Evolutionary conservation across 2,113 vertebrate genomes (phyloP).

Genomic region (Bubo blakistoni): DNA sequence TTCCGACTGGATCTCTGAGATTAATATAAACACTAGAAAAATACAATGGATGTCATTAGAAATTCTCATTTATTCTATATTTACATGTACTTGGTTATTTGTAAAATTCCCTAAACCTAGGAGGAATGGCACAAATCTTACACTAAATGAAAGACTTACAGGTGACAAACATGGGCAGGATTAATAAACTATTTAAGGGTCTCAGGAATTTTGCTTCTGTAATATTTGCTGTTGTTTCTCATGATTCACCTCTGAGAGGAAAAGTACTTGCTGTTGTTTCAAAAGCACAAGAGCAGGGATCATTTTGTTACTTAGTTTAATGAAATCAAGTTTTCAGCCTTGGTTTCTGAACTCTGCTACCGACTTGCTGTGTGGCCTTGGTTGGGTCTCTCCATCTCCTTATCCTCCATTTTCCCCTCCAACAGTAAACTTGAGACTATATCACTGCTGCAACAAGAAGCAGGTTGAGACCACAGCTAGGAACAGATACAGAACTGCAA

Average conservation of each 20-base stretch:
- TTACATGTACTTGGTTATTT: not conserved
- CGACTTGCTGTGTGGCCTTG: not conserved
- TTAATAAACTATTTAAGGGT: not conserved
- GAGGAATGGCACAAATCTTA: not conserved
- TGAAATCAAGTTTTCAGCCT: not conserved
- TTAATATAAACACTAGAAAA: not conserved
- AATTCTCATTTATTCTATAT: not conserved
- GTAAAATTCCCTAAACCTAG: not conserved
- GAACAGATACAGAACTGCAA: not conserved
- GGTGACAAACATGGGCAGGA: not conserved
- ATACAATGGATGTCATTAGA: not conserved
- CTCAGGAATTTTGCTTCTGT: not conserved
- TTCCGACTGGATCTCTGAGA: not conserved
- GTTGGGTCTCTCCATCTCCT: not conserved
- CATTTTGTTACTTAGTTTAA: not conserved
- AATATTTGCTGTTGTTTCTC: not conserved
- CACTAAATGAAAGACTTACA: not conserved
- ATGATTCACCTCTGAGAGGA: accelerated
- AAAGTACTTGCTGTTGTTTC: not conserved
- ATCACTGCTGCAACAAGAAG: not conserved
- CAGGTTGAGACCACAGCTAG: not conserved
- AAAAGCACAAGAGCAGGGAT: not conserved
- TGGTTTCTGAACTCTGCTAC: not conserved
- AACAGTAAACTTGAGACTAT: not conserved
- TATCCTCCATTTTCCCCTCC: not conserved